Percentiles rank a stretch among this genome's conserved stretches.
phyloP scores from a whole-genome alignment of 2,797 vertebrate genomes.

The Macroramphosus scolopax region DNA sequence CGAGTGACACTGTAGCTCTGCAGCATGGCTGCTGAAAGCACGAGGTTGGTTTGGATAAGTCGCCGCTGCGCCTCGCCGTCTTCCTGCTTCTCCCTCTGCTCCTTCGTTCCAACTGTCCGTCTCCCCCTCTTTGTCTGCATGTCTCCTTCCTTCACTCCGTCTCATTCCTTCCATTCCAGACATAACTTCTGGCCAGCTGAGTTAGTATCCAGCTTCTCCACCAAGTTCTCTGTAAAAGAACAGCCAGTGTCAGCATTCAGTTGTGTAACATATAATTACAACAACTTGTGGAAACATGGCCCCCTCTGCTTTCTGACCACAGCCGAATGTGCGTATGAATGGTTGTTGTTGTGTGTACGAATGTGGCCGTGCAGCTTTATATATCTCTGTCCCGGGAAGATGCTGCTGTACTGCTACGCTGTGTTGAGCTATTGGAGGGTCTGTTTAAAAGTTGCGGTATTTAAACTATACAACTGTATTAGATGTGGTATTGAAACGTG shows the following conservation, averaged over 20 bases:
- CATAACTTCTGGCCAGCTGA: slow-evolving; percentile 64
- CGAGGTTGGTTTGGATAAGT: slow-evolving; percentile 19
- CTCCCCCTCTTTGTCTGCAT: slow-evolving; percentile 8
- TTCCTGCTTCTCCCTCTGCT: slow-evolving; percentile 3
- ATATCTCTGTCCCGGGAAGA: neutral
- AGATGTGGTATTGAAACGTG: too few species aligned
- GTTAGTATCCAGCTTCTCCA: slow-evolving; percentile 38
- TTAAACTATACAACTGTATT: too few species aligned
- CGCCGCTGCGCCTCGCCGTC: slow-evolving; percentile 14
- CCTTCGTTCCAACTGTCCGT: neutral
- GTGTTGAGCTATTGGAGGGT: neutral
- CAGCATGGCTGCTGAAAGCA: slow-evolving; percentile 25
- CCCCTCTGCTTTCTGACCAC: slow-evolving; percentile 37
- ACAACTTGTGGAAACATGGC: slow-evolving; percentile 56
- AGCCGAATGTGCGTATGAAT: slow-evolving; percentile 8
- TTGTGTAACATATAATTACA: slow-evolving; percentile 65
- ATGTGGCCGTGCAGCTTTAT: neutral
- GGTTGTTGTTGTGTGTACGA: slow-evolving; percentile 11
- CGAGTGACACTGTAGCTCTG: slow-evolving; percentile 22
- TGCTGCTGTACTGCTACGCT: neutral
- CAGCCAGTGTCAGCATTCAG: slow-evolving; percentile 55
- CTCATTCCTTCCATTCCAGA: slow-evolving; percentile 63
- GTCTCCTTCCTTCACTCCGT: slow-evolving; percentile 11
- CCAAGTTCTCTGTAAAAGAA: slow-evolving; percentile 43
- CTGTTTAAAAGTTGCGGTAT: too few species aligned